A percentile compares a stretch with the other conserved stretches of the same genome.
phyloP scores from a whole-genome alignment of 2,797 vertebrate species.

The Diceros bicornis region DNA sequence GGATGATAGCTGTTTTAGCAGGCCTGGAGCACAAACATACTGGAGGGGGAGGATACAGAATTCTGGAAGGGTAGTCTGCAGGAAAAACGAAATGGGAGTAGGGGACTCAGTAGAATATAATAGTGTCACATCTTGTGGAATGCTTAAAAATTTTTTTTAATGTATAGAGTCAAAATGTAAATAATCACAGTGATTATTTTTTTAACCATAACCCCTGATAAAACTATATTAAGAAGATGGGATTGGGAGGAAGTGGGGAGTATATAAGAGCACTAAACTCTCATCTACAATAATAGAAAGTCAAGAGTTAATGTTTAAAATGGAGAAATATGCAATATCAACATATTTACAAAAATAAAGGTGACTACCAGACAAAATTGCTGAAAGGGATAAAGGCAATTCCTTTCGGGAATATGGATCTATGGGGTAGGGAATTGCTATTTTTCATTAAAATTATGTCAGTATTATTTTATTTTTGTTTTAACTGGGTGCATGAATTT shows the following conservation, averaged over 20 bases:
- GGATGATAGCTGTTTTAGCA: too few species aligned
- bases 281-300: background rate
- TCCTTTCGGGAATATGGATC: background rate
- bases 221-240: background rate
- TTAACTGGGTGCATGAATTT: background rate
- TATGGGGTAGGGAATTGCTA: background rate
- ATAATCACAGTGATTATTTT: background rate
- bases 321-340: background rate
- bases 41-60: background rate
- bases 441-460: background rate
- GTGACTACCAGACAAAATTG: background rate
- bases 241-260: background rate
- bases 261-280: background rate
- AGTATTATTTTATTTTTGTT: conserved; percentile 6
- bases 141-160: background rate
- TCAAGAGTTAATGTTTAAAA: background rate
- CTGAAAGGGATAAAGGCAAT: background rate
- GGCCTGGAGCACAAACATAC: too few species aligned
- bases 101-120: background rate
- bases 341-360: background rate
- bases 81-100: background rate
- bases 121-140: too few species aligned
- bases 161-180: background rate
- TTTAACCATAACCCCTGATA: background rate
- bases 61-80: background rate